Percentiles rank a stretch among this genome's conserved stretches.
Evolutionary conservation across 2,113 vertebrate species (phyloP).

Genomic region (Lophochroa leadbeateri): DNA sequence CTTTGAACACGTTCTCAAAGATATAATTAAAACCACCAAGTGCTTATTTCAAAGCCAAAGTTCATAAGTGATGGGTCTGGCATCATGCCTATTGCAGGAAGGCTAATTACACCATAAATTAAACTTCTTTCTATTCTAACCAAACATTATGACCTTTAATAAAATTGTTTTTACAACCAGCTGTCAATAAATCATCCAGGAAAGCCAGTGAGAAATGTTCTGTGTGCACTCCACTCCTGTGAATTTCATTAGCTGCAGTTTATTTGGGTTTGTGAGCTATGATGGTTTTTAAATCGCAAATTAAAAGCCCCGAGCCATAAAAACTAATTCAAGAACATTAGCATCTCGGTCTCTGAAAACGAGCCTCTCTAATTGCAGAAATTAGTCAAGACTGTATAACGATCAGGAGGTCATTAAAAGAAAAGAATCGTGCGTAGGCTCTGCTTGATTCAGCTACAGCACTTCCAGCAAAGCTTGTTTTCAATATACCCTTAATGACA

Average conservation of each 20-base stretch:
- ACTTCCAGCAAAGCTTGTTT: slow-evolving; percentile 8
- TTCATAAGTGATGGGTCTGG: slow-evolving; percentile 73
- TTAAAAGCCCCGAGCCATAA: slow-evolving; percentile 78
- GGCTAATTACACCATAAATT: slow-evolving; percentile 88
- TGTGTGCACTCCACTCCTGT: slow-evolving; percentile 75
- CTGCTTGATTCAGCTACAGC: neutral
- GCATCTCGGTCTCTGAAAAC: slow-evolving; percentile 71
- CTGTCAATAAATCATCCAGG: slow-evolving; percentile 84
- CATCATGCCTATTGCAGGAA: slow-evolving; percentile 78
- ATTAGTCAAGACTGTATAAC: slow-evolving; percentile 75
- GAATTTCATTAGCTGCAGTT: slow-evolving; percentile 82
- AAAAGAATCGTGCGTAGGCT: slow-evolving; percentile 17
- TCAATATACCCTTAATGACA: neutral
- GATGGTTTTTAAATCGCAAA: slow-evolving; percentile 82
- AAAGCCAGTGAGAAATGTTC: slow-evolving; percentile 76
- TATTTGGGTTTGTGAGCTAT: slow-evolving; percentile 79
- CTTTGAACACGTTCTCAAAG: slow-evolving; percentile 65
- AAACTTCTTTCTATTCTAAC: slow-evolving; percentile 64
- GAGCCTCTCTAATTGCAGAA: slow-evolving; percentile 75
- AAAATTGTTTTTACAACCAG: slow-evolving; percentile 88
- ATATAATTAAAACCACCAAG: slow-evolving; percentile 81
- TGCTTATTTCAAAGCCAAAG: slow-evolving; percentile 67
- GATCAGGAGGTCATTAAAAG: slow-evolving; percentile 72
- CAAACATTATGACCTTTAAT: slow-evolving; percentile 85
- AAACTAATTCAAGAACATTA: slow-evolving; percentile 78